Conservation (phyloP, 2,113 vertebrate genomes). For the Sorex araneus region DNA sequence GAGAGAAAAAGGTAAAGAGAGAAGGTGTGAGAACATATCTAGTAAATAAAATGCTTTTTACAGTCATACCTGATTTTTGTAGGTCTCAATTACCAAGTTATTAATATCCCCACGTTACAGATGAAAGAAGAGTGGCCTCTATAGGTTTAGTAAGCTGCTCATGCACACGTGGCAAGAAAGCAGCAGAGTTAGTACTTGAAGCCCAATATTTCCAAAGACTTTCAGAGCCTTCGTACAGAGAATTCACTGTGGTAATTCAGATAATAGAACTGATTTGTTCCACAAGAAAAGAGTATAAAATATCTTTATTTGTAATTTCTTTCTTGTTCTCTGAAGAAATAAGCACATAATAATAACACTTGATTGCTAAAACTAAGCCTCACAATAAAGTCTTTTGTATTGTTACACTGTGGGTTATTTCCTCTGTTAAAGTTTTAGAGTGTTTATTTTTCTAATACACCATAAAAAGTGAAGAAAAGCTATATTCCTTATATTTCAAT, state of each 20-base stretch:
- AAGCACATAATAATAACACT: slow-evolving; percentile 49
- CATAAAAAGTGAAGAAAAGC: slow-evolving; percentile 31
- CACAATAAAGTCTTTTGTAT: slow-evolving; percentile 48
- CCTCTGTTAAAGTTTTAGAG: background rate
- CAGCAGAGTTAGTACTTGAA: background rate
- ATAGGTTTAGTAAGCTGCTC: background rate
- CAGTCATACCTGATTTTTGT: background rate
- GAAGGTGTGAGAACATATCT: background rate
- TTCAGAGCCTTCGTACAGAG: background rate
- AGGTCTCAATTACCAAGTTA: slow-evolving; percentile 25
- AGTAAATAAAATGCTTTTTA: slow-evolving; percentile 11
- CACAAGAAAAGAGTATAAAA: background rate
- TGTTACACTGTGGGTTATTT: background rate
- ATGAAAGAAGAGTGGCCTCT: background rate
- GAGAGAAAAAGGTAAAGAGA: background rate
- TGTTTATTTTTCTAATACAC: background rate
- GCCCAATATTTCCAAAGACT: slow-evolving; percentile 11
- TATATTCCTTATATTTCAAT: slow-evolving; percentile 18
- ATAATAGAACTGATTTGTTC: slow-evolving; percentile 25
- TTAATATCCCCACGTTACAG: background rate
- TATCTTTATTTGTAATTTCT: slow-evolving; percentile 2
- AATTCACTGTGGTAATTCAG: background rate
- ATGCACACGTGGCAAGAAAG: background rate
- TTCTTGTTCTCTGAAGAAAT: background rate
- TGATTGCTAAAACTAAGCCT: slow-evolving; percentile 50